Evolutionary conservation across 2,888 invertebrate genomes (phyloP).

Genomic region (Oscheius onirici): DNA sequence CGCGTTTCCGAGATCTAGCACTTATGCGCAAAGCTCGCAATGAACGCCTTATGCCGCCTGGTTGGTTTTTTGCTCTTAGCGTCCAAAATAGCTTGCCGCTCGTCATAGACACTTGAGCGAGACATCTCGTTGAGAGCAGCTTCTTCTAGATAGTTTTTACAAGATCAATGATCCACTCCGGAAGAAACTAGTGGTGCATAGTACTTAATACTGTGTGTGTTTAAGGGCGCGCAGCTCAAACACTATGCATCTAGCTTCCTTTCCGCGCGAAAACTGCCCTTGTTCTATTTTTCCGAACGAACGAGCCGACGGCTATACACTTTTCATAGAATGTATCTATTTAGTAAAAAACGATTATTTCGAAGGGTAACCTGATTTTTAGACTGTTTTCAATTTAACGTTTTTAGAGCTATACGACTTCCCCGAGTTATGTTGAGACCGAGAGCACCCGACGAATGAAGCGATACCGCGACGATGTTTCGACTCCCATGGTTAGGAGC

Average conservation of each 20-base stretch:
- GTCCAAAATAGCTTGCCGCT: too few species aligned
- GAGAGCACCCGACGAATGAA: conserved; percentile 54
- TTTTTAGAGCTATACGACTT: conserved; percentile 56
- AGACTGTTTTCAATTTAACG: not conserved
- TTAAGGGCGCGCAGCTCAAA: conserved; percentile 28
- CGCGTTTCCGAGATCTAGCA: not conserved
- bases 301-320: conserved; percentile 25
- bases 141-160: conserved; percentile 21
- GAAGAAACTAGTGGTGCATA: conserved; percentile 26
- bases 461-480: conserved; percentile 50
- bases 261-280: conserved; percentile 30
- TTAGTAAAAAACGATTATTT: conserved; percentile 52
- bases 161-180: conserved; percentile 27
- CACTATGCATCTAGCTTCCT: conserved; percentile 32
- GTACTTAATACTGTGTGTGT: conserved; percentile 32
- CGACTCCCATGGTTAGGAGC: conserved; percentile 57
- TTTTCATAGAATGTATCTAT: conserved; percentile 43
- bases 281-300: conserved; percentile 32
- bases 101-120: too few species aligned
- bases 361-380: conserved; percentile 29
- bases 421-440: conserved; percentile 56
- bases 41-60: too few species aligned
- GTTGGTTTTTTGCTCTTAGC: too few species aligned
- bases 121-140: too few species aligned
- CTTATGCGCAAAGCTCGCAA: not conserved